Evolutionary conservation across 2,113 vertebrate species (phyloP).

Genomic region (Collichthys lucidus): DNA sequence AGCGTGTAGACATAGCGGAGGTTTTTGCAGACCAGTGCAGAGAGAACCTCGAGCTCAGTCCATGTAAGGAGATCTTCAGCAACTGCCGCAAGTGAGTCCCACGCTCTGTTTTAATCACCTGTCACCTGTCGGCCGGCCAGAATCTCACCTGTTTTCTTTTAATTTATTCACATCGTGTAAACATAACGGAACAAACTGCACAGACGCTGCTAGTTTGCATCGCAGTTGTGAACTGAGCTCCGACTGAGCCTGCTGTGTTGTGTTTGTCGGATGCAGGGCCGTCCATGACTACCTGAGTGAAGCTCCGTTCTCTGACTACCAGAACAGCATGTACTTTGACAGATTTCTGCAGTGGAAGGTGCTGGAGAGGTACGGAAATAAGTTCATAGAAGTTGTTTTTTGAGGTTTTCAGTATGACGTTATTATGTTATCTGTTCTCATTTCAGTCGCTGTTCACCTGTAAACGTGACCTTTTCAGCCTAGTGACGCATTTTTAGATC

Average conservation of each 20-base stretch:
- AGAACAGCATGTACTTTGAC: constrained; percentile 91
- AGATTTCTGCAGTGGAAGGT: constrained; percentile 95
- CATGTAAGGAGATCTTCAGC: constrained; percentile 90
- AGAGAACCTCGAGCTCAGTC: constrained; percentile 86
- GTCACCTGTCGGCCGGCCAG: constrained; percentile 36
- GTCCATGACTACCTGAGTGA: constrained; percentile 88
- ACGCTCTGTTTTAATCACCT: neutral
- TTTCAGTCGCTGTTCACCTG: neutral
- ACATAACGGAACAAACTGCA: neutral
- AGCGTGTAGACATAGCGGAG: constrained; percentile 86
- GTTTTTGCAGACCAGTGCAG: constrained; percentile 83
- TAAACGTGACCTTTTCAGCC: no score
- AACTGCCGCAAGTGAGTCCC: constrained; percentile 85
- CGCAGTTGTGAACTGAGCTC: neutral
- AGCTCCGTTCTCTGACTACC: constrained; percentile 87
- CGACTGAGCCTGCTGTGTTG: constrained; percentile 25
- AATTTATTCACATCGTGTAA: neutral
- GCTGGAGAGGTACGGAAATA: constrained; percentile 85
- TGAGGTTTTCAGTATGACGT: neutral
- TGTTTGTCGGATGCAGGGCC: constrained; percentile 74
- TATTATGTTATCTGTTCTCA: no score
- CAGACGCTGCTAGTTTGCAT: neutral
- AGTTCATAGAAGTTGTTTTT: neutral
- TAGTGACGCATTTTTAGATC: neutral
- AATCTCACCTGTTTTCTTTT: constrained; percentile 21